phyloP scores from a whole-genome alignment of 2,888 invertebrate species.

The Drosophila demipolita region DNA sequence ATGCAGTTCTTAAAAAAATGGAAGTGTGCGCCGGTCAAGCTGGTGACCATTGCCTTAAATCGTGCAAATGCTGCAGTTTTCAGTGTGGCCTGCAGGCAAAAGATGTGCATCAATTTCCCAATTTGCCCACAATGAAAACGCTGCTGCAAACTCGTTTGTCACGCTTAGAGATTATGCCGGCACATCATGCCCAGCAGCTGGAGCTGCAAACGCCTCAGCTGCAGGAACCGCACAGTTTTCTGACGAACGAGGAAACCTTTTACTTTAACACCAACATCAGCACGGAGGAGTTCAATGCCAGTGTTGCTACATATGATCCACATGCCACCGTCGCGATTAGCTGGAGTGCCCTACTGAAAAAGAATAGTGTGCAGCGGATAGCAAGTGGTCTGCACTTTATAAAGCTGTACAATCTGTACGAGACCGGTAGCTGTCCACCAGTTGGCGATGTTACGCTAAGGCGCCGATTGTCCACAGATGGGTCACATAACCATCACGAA shows the following conservation, averaged over 20 bases:
- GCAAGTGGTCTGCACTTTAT: slow-evolving; percentile 83
- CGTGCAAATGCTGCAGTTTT: slow-evolving; percentile 82
- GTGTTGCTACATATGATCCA: slow-evolving; percentile 77
- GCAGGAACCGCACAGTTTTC: slow-evolving; percentile 81
- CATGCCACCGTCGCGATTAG: slow-evolving; percentile 83
- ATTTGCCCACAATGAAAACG: slow-evolving; percentile 46
- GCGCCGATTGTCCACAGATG: slow-evolving; percentile 39
- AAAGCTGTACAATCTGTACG: slow-evolving; percentile 83
- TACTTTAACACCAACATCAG: slow-evolving; percentile 81
- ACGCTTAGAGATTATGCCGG: slow-evolving; percentile 73
- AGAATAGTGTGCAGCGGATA: slow-evolving; percentile 67
- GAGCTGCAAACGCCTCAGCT: slow-evolving; percentile 73
- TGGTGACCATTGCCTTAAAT: slow-evolving; percentile 81
- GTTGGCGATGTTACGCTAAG: slow-evolving; percentile 36
- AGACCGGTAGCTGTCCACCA: slow-evolving; percentile 80
- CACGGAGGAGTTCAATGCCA: slow-evolving; percentile 84
- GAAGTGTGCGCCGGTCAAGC: slow-evolving; percentile 79
- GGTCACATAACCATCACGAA: slow-evolving; percentile 45
- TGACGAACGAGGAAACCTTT: slow-evolving; percentile 84
- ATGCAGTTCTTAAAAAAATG: slow-evolving; percentile 82
- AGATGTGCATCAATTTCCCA: slow-evolving; percentile 27
- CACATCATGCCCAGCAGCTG: slow-evolving; percentile 59
- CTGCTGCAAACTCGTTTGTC: slow-evolving; percentile 75
- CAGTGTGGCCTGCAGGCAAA: slow-evolving; percentile 78
- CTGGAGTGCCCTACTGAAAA: slow-evolving; percentile 82